Percentiles rank a stretch among this genome's conserved stretches.
Evolutionary conservation across 2,888 invertebrate genomes (phyloP).

Genomic region (Hanleya hanleyi): DNA sequence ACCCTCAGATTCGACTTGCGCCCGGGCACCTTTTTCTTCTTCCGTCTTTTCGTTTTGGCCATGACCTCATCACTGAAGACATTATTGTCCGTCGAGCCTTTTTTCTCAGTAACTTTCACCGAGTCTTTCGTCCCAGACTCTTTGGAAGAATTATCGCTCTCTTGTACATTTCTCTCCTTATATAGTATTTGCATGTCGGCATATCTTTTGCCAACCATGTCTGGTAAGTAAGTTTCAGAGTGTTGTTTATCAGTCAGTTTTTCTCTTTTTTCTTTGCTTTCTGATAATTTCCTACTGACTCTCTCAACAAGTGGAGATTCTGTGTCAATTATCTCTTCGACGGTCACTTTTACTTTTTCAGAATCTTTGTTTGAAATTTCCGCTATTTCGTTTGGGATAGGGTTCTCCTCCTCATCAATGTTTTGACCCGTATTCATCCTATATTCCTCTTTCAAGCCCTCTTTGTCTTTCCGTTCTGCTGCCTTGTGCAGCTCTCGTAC

Average conservation of each 20-base stretch:
- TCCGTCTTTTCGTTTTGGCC: constrained; percentile 26
- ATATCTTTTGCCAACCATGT: background rate
- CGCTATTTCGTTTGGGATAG: background rate
- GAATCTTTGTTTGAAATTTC: background rate
- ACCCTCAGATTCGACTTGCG: constrained; percentile 3
- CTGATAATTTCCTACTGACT: background rate
- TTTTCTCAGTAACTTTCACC: constrained; percentile 44
- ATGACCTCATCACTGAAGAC: constrained; percentile 22
- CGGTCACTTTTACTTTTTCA: background rate
- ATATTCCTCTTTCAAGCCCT: background rate
- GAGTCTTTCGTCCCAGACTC: constrained; percentile 25
- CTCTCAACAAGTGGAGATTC: constrained; percentile 11
- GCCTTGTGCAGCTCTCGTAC: constrained; percentile 44
- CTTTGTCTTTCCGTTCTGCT: constrained; percentile 10
- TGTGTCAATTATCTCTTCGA: background rate
- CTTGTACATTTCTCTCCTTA: background rate
- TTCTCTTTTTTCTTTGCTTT: constrained; percentile 18
- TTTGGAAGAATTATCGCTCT: background rate
- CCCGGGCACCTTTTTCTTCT: constrained; percentile 25
- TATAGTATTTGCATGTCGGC: background rate
- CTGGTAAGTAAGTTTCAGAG: background rate
- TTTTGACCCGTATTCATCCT: background rate
- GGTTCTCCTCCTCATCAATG: background rate
- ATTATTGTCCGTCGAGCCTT: constrained; percentile 11
- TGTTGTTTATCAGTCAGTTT: background rate